Evolutionary conservation across 92 coral and sea anemone species (phyloP), one percentile per base, ranked within the genome.

Genomic region (Nematostella vectensis): DNA sequence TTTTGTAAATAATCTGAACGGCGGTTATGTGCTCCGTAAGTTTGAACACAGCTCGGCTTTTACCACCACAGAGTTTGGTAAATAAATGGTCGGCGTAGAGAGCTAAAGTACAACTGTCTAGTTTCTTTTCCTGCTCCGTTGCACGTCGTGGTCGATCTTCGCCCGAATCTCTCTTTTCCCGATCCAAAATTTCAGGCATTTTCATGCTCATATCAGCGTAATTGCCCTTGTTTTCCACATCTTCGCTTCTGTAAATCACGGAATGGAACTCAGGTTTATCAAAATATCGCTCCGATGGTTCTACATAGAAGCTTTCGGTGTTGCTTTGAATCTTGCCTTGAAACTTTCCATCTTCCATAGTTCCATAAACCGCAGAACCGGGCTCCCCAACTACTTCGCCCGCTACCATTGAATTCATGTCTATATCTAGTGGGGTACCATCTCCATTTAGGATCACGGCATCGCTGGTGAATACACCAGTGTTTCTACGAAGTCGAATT

Each of bases 321-420:
- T 69, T 74, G 13, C 88, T 65, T 29, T 62, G 66, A 39, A 93
- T 93, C 68, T 87, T 93, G 18, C 99, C 99, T 3, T 82, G 89
- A 65, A 93, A 87, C 18, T 53, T 63, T 8, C 96, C 99, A 63
- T 82, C 78, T 44, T 78, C 76, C 31, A 93, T 50, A 57, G 72
- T 85, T 16, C 99, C 99, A 52, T 78, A 79, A 17, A 93, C 93
- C 25, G 63, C 65, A 0, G 99, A 93, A 33, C 82, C 65, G 16
- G 87, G 75, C 13, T 75, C 85, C 38, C 88, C 99, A 0, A 81
- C 74, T 6, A 93, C 77, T 63, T 88, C 70, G 0, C 99, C 99
- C 8, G 62, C 70, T 2, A 81, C 71, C 4, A 87, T 62, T 17
- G 77, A 71, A 55, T 77, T 80, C 36, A 62, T 63, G 59, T 93